A percentile compares a stretch with the other conserved stretches of the same genome.
Evolutionary conservation across 92 coral and sea anemone genomes (phyloP).

Genomic region (Blastomussa wellsi): DNA sequence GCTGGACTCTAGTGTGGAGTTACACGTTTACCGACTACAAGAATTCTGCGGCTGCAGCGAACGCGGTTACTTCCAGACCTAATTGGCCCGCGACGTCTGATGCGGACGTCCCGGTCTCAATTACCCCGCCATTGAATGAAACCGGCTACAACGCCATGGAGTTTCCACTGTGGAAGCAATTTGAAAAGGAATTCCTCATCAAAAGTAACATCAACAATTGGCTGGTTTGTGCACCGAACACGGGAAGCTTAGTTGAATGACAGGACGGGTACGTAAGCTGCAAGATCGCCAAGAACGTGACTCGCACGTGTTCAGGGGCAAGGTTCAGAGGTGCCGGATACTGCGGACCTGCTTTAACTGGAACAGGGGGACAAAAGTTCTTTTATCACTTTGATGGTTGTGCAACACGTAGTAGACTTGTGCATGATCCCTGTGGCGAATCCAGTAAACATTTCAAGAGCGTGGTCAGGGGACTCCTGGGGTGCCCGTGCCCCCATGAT

Average conservation of each 20-base stretch:
- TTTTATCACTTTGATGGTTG: conserved; percentile 50
- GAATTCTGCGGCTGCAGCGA: background rate
- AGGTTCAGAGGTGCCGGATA: background rate
- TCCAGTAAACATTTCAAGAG: conserved; percentile 14
- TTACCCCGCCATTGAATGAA: conserved; percentile 44
- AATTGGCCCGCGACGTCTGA: background rate
- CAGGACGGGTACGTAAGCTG: conserved; percentile 42
- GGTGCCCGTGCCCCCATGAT: too few species aligned
- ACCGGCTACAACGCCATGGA: conserved; percentile 43
- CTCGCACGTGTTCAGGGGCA: too few species aligned
- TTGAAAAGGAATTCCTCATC: conserved; percentile 58
- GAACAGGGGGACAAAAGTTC: background rate
- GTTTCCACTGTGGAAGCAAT: conserved; percentile 48
- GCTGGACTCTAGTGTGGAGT: conserved; percentile 42
- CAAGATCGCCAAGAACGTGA: conserved; percentile 21
- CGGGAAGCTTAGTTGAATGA: conserved; percentile 61
- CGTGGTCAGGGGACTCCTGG: too few species aligned
- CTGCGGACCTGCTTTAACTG: too few species aligned
- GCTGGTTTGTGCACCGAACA: conserved; percentile 57
- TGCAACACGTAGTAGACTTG: conserved; percentile 42
- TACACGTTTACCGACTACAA: background rate
- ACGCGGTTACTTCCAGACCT: conserved; percentile 35
- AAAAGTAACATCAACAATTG: conserved; percentile 72
- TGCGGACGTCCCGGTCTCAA: conserved; percentile 7
- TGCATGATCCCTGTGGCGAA: conserved; percentile 67